These are phyloP conservation scores for Cuculus canorus DNA, from an alignment of 2,797 vertebrate species.

Conservation along the genomic window DNA sequence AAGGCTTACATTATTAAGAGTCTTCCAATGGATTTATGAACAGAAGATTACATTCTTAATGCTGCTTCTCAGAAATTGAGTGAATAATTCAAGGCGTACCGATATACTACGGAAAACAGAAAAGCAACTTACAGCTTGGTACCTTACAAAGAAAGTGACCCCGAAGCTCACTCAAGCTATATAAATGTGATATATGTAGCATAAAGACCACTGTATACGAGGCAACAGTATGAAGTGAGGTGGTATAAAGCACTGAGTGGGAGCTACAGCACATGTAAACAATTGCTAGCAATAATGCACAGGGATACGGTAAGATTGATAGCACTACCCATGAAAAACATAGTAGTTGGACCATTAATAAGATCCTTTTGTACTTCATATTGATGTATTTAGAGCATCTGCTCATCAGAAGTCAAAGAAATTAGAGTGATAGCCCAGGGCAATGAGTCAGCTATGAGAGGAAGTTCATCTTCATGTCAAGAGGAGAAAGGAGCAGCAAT, in stretches of 20 bases:
- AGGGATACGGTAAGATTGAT: not conserved
- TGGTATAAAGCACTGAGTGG: not conserved
- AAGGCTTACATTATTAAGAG: conserved; percentile 60
- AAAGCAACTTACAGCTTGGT: not conserved
- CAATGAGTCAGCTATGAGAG: not conserved
- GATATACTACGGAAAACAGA: not conserved
- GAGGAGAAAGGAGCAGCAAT: not conserved
- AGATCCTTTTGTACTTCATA: conserved; percentile 5
- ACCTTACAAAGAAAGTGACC: not conserved
- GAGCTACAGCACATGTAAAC: not conserved
- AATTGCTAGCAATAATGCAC: not conserved
- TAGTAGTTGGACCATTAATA: not conserved
- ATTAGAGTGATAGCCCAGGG: not conserved
- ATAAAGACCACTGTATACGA: not conserved
- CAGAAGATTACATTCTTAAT: conserved; percentile 57
- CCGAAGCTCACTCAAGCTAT: not conserved
- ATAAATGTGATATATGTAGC: not conserved
- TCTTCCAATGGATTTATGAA: conserved; percentile 66
- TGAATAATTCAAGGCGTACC: conserved; percentile 53
- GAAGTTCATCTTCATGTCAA: not conserved
- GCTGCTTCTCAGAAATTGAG: conserved; percentile 51
- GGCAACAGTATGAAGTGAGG: not conserved
- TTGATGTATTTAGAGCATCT: conserved; percentile 30
- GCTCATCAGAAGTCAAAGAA: conserved; percentile 29
- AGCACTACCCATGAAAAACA: conserved; percentile 11